phyloP scores from a whole-genome alignment of 2,797 vertebrate genomes.

The Tokudaia muenninki region DNA sequence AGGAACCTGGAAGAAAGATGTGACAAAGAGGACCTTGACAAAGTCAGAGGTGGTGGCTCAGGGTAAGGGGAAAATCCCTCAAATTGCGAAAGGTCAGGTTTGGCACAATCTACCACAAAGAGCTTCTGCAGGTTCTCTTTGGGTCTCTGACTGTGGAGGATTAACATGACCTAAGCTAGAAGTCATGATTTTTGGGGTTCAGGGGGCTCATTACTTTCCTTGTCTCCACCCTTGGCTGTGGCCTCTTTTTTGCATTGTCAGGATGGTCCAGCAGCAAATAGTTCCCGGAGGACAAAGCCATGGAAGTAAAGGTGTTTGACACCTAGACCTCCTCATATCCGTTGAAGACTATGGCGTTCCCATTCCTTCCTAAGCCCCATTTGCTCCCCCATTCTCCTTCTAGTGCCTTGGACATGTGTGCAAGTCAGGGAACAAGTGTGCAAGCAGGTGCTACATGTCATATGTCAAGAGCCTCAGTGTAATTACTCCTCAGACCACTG shows the following conservation, averaged over 20 bases:
- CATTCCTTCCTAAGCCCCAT: background rate
- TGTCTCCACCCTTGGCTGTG: background rate
- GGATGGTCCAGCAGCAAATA: background rate
- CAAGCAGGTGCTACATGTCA: background rate
- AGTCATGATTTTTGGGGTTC: background rate
- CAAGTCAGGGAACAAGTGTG: background rate
- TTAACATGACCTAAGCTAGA: background rate
- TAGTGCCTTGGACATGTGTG: background rate
- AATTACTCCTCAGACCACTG: background rate
- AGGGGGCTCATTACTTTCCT: background rate
- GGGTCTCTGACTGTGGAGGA: background rate
- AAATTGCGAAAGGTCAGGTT: background rate
- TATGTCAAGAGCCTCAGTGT: background rate
- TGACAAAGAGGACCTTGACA: background rate
- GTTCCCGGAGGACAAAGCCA: background rate
- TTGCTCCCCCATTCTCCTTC: background rate
- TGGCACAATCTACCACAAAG: background rate
- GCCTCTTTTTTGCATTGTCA: background rate
- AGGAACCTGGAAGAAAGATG: background rate
- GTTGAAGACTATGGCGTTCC: background rate
- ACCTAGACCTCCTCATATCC: background rate
- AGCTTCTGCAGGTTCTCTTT: background rate
- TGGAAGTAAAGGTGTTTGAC: background rate
- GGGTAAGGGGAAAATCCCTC: background rate
- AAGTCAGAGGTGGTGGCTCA: rapidly evolving